Conservation (phyloP, 2,797 vertebrate species). For the Toxotes lorentzi region DNA sequence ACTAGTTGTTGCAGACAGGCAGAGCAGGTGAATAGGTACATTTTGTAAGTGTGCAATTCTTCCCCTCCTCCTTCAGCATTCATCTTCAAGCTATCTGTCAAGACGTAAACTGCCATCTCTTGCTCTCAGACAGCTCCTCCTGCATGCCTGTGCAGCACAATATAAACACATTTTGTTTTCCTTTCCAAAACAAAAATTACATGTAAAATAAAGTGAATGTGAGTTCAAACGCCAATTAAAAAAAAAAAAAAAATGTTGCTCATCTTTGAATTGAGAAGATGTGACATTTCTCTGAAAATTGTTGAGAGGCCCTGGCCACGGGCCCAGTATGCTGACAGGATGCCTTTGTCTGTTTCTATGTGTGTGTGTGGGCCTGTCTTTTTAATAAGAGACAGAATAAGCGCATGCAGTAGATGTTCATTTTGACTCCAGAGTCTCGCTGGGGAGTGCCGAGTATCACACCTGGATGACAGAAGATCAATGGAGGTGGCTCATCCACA, state of each 20-base stretch:
- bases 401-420: conserved; percentile 44
- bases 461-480: conserved; percentile 67
- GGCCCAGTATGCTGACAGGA: conserved; percentile 55
- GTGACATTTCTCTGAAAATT: conserved; percentile 61
- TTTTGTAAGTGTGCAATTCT: conserved; percentile 16
- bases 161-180: conserved; percentile 16
- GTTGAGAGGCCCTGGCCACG: conserved; percentile 34
- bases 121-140: conserved; percentile 19
- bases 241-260: conserved; percentile 23
- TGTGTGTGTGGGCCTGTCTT: conserved; percentile 10
- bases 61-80: conserved; percentile 4
- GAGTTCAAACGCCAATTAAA: conserved; percentile 31
- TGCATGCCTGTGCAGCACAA: conserved; percentile 8
- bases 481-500: conserved; percentile 48
- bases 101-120: conserved; percentile 25
- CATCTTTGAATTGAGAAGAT: conserved; percentile 60
- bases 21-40: conserved; percentile 24
- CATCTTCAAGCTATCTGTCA: conserved; percentile 25
- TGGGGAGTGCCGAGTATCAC: conserved; percentile 51
- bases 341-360: conserved; percentile 26
- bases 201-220: conserved; percentile 33
- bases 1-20: conserved; percentile 28
- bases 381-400: conserved; percentile 51
- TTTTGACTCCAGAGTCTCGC: conserved; percentile 39
- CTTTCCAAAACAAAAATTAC: conserved; percentile 23